phyloP scores from a whole-genome alignment of 2,113 vertebrate species.

The Siphamia tubifer region DNA sequence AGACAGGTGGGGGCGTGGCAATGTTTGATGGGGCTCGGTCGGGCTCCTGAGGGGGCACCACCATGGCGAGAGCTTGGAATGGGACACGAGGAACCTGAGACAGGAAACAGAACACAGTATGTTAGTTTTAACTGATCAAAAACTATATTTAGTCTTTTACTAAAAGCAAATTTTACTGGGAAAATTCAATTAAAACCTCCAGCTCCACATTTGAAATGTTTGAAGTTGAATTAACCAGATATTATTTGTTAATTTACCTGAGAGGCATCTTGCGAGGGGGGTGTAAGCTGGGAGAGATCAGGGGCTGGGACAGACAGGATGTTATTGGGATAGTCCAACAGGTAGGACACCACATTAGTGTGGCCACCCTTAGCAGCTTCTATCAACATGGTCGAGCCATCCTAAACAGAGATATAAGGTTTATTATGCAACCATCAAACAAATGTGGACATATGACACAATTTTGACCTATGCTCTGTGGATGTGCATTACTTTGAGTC shows the following conservation, averaged over 20 bases:
- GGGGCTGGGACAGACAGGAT: constrained; percentile 91
- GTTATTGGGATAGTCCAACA: constrained; percentile 99
- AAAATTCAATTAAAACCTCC: too few species aligned
- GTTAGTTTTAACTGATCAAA: not conserved
- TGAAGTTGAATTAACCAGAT: not conserved
- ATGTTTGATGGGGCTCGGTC: constrained; percentile 92
- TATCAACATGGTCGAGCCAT: constrained; percentile 99
- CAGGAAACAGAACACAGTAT: not conserved
- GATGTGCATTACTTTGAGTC: constrained; percentile 90
- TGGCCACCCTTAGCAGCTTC: constrained; percentile 99
- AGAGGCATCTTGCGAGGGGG: constrained; percentile 95
- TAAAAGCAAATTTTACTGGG: not conserved
- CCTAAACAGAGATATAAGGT: constrained; percentile 74
- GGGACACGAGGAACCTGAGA: constrained; percentile 95
- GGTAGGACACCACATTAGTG: constrained; percentile 98
- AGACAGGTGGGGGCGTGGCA: constrained; percentile 84
- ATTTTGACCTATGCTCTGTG: not conserved
- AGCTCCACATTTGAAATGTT: too few species aligned
- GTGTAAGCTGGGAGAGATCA: constrained; percentile 93
- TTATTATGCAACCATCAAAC: not conserved
- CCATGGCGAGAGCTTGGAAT: constrained; percentile 96
- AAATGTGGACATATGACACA: not conserved
- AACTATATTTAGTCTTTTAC: not conserved
- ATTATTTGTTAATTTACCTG: constrained; percentile 81
- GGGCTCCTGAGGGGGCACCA: constrained; percentile 98